Evolutionary conservation across 2,888 invertebrate species (phyloP).

Genomic region (Eueremaeus valkanovi): DNA sequence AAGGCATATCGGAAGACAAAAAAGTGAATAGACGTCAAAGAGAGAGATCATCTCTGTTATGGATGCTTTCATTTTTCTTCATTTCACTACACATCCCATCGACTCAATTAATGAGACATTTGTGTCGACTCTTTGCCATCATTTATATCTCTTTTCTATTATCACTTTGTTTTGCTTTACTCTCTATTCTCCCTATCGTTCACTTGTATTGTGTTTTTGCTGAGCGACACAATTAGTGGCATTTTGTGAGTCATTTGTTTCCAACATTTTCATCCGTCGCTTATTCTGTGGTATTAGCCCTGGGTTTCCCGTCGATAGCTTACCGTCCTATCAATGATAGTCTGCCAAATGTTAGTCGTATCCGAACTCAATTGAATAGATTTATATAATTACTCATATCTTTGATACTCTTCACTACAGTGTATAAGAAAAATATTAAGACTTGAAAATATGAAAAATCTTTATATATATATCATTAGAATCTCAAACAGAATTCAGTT

Average conservation of each 20-base stretch:
- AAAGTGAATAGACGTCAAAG: not conserved
- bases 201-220: not conserved
- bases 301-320: no score
- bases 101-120: constrained; percentile 23
- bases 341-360: not conserved
- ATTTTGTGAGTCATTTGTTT: constrained; percentile 21
- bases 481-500: no score
- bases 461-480: no score
- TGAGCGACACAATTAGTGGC: constrained; percentile 9
- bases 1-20: not conserved
- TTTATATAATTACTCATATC: no score
- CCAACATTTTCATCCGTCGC: not conserved
- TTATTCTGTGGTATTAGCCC: not conserved
- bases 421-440: no score
- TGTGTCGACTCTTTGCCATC: not conserved
- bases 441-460: no score
- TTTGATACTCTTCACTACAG: no score
- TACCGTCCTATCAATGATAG: no score
- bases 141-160: constrained; percentile 14
- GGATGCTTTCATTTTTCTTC: not conserved
- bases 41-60: not conserved
- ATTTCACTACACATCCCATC: not conserved
- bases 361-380: no score
- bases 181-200: no score
- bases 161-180: not conserved